Conservation (phyloP, 2,888 invertebrate genomes). For the Trissolcus brochymenae region DNA sequence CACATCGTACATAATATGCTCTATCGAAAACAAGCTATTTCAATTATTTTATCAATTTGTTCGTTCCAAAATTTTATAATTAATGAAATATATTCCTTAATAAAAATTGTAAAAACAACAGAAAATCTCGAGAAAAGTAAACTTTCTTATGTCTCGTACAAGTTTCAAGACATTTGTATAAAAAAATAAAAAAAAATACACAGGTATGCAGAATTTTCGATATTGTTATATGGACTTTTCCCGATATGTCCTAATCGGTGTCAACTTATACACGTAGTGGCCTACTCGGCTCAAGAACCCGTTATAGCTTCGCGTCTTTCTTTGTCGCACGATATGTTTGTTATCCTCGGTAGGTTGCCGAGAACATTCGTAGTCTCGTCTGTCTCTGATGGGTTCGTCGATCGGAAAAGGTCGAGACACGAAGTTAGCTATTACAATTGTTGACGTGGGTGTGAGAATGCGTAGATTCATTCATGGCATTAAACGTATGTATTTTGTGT, state of each 20-base stretch:
- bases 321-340: constrained; percentile 38
- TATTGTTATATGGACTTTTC: constrained; percentile 62
- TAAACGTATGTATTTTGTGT: constrained; percentile 25
- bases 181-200: too few relatives aligned
- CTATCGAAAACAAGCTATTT: neutral
- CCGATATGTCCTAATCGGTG: constrained; percentile 71
- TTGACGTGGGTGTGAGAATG: constrained; percentile 48
- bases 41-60: neutral
- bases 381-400: constrained; percentile 39
- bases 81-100: too few relatives aligned
- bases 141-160: too few relatives aligned
- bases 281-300: constrained; percentile 73
- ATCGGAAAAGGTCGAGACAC: constrained; percentile 48
- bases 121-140: too few relatives aligned
- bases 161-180: too few relatives aligned
- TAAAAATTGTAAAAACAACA: too few relatives aligned
- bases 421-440: constrained; percentile 18
- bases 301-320: constrained; percentile 66
- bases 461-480: constrained; percentile 53
- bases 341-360: constrained; percentile 25
- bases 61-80: too few relatives aligned
- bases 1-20: too few relatives aligned
- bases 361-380: constrained; percentile 30
- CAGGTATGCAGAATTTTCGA: constrained; percentile 19
- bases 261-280: constrained; percentile 74